Conservation (phyloP, 2,113 vertebrate genomes). For the Cyanoliseus patagonus region DNA sequence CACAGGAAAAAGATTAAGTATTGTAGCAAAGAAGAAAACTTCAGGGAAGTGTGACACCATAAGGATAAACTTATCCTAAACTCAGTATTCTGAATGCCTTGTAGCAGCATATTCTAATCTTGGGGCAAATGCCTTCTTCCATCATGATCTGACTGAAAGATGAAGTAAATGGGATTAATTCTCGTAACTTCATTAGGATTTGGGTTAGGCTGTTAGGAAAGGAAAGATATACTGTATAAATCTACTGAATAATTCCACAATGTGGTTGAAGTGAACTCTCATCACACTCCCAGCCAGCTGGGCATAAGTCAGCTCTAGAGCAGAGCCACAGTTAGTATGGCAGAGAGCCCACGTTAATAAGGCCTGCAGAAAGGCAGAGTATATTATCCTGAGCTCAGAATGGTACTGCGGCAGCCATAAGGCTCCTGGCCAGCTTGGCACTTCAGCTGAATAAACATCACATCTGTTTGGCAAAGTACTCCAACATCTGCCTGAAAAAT, state of each 20-base stretch:
- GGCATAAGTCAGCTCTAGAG: not conserved
- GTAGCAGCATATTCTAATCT: not conserved
- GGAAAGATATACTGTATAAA: not conserved
- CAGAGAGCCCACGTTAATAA: not conserved
- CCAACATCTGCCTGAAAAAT: slow-evolving; percentile 22
- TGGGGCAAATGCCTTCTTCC: not conserved
- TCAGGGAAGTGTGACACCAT: not conserved
- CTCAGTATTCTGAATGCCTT: not conserved
- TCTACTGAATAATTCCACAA: not conserved
- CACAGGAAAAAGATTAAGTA: not conserved
- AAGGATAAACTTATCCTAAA: not conserved
- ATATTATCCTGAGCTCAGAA: not conserved
- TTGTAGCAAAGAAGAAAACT: not conserved
- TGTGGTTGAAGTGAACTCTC: not conserved
- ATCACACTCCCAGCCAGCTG: not conserved
- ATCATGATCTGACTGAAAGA: not conserved
- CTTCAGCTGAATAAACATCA: not conserved
- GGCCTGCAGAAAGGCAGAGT: not conserved
- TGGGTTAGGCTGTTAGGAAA: not conserved
- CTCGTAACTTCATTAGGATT: not conserved
- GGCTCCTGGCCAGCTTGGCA: slow-evolving; percentile 22
- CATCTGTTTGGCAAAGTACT: slow-evolving; percentile 25
- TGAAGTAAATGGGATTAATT: not conserved
- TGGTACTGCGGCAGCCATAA: not conserved
- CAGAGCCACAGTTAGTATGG: not conserved